Percentiles rank a stretch among this genome's conserved stretches.
phyloP scores from a whole-genome alignment of 2,113 vertebrate genomes.

The Sceloporus undulatus region DNA sequence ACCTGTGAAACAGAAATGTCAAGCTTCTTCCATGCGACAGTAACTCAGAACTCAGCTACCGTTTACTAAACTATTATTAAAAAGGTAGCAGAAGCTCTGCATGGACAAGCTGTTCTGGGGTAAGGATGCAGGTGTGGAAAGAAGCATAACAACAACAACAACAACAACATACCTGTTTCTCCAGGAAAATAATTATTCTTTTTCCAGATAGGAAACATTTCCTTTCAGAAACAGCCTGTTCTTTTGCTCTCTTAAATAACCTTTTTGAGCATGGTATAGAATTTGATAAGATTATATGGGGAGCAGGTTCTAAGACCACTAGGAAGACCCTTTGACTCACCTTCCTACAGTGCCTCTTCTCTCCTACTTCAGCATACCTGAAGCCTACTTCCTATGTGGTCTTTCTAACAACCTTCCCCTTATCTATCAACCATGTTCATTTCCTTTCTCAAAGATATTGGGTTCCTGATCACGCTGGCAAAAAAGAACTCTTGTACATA shows the following conservation, averaged over 20 bases:
- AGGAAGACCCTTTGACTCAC: background rate
- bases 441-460: background rate
- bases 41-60: slow-evolving; percentile 47
- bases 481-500: no score
- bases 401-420: background rate
- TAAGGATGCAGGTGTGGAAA: background rate
- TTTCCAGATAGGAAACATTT: background rate
- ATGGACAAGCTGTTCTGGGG: background rate
- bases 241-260: background rate
- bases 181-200: background rate
- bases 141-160: background rate
- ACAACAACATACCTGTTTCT: background rate
- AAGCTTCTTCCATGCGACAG: slow-evolving; percentile 29
- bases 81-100: background rate
- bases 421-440: background rate
- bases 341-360: background rate
- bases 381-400: background rate
- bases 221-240: background rate
- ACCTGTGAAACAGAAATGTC: slow-evolving; percentile 75
- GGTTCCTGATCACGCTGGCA: background rate
- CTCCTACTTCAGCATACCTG: background rate
- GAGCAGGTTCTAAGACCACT: background rate
- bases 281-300: background rate
- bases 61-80: slow-evolving; percentile 37
- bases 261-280: background rate